Evolutionary conservation across 1,140 invertebrate genomes (phyloP), one percentile per base, ranked within the genome.

Genomic region (Metopolophium dirhodum): DNA sequence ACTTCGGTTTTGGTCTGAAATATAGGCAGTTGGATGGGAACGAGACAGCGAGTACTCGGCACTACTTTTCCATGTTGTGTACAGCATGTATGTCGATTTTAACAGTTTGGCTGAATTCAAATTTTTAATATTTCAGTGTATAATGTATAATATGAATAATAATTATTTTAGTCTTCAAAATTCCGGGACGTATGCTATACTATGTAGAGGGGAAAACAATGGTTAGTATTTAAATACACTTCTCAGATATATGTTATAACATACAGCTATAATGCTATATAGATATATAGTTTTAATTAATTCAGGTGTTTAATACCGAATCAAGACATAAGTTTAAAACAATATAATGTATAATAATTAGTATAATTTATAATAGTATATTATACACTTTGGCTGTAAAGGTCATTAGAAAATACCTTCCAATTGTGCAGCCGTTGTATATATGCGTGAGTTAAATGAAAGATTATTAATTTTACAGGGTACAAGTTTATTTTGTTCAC

Each of bases 391-490:
- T 89, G 23, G 2, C 49, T 54, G n/a, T n/a, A 54, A 30, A 57
- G 8, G 49, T 35, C n/a, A 51, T 35, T 88, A 51, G 20, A 88
- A 41, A 88, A 88, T 88, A 87, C 30, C 47, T 87, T 77, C 11
- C 4, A 18, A 77, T 77, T 41, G 41, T 41, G 18, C n/a, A 77
- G 14, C 61, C 30, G 61, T 77, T 35, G 61, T 77, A 77, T n/a
- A 51, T 47, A 14, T 23, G 7, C 18, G 18, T 11, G 22, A 57
- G n/a, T 57, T 37, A 30, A 90, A 90, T 51, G 54, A 90, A 61
- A 90, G 54, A 90, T 90, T 90, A 90, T 61, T 90, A 45, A 90
- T 90, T 90, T 90, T n/a, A 41, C 26, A 30, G 54, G 49, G 51
- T 26, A 51, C 9, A 37, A 57, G 88, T 90, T 61, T 90, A 54